Evolutionary conservation across 2,797 vertebrate genomes (phyloP).

Genomic region (Arnoldichthys spilopterus): DNA sequence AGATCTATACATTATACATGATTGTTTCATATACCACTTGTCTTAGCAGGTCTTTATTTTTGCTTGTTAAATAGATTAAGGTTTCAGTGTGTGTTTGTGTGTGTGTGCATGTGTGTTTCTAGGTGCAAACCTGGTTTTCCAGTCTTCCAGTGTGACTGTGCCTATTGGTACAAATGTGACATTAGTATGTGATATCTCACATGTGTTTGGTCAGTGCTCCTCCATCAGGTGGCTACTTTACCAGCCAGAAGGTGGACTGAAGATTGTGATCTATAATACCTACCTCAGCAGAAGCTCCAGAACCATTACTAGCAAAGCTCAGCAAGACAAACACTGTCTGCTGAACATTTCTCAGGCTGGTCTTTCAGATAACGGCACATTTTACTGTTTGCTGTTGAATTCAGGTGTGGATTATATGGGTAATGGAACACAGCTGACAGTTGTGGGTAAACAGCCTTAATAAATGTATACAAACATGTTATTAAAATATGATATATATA

Average conservation of each 20-base stretch:
- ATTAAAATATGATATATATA: neutral
- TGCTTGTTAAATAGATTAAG: neutral
- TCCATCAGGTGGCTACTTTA: constrained; percentile 23
- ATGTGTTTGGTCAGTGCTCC: constrained; percentile 20
- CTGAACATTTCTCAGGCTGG: neutral
- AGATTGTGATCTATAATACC: neutral
- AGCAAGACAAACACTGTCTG: neutral
- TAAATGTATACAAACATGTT: too few species aligned
- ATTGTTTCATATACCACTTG: neutral
- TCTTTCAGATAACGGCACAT: constrained; percentile 19
- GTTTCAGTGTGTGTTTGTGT: neutral
- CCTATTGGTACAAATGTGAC: constrained; percentile 19
- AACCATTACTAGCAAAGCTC: neutral
- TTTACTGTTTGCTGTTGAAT: constrained; percentile 38
- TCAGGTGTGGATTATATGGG: constrained; percentile 28
- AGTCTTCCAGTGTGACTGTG: constrained; percentile 30
- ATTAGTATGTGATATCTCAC: constrained; percentile 18
- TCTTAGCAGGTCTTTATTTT: neutral
- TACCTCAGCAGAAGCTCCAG: neutral
- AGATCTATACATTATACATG: neutral
- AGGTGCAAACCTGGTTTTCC: constrained; percentile 6
- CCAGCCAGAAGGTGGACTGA: neutral
- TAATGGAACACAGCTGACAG: constrained; percentile 24
- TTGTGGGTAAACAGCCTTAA: neutral
- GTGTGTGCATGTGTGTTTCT: neutral